Conservation (phyloP, 2,888 invertebrate genomes). For the Pegoplata infirma region DNA sequence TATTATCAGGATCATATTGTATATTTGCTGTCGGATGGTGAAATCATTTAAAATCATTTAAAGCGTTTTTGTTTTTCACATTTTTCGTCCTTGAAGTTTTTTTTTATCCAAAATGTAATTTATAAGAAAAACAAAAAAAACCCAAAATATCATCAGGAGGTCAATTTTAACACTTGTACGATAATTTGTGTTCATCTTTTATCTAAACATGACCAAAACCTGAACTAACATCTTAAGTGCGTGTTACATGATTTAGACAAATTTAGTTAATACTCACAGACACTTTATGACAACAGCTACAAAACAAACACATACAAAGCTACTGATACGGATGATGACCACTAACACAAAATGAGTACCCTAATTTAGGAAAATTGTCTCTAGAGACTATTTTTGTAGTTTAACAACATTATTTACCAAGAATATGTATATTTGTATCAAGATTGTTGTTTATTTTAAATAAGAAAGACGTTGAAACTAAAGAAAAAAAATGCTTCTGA, state of each 20-base stretch:
- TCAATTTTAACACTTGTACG: neutral
- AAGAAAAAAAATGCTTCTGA: too few relatives aligned
- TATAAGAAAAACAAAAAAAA: too few relatives aligned
- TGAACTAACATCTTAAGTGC: constrained; percentile 21
- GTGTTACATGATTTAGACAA: constrained; percentile 20
- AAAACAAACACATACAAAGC: neutral
- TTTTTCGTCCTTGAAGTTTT: too few relatives aligned
- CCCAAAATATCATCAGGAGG: too few relatives aligned
- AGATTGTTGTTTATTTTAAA: neutral
- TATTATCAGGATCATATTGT: too few relatives aligned
- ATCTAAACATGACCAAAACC: neutral
- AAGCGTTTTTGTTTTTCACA: too few relatives aligned
- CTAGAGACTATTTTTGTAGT: constrained; percentile 6
- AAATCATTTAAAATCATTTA: too few relatives aligned
- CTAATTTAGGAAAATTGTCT: constrained; percentile 38
- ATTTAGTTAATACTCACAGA: constrained; percentile 34
- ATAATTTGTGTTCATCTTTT: neutral
- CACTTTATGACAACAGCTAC: neutral
- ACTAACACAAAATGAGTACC: constrained; percentile 1
- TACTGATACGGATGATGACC: neutral
- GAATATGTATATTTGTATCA: neutral
- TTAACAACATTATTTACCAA: constrained; percentile 2
- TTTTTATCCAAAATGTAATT: too few relatives aligned
- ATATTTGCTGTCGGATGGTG: too few relatives aligned
- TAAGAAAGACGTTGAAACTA: too few relatives aligned